Evolutionary conservation across 1,140 invertebrate species (phyloP).

Genomic region (Amyelois transitella): DNA sequence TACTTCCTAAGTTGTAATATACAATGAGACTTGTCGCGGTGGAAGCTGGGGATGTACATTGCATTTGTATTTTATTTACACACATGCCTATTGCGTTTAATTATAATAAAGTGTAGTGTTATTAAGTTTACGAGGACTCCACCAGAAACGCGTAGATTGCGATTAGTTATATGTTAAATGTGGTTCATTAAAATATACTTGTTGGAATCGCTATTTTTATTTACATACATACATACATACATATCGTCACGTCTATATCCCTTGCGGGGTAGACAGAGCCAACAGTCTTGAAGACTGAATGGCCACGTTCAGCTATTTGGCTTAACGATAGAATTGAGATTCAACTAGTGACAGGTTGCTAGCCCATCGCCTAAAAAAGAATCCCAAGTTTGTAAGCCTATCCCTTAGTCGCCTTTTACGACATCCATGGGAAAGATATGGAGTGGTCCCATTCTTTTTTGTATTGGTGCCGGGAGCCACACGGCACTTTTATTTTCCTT

Average conservation of each 20-base stretch:
- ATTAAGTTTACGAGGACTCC: constrained; percentile 2
- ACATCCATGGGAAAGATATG: too few species aligned
- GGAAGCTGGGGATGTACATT: constrained; percentile 35
- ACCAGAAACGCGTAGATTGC: neutral
- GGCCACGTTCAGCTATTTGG: too few species aligned
- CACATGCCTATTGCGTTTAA: constrained; percentile 13
- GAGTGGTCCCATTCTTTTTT: too few species aligned
- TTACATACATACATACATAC: constrained; percentile 4
- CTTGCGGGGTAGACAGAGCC: too few species aligned
- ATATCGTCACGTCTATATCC: neutral
- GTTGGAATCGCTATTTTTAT: constrained; percentile 16
- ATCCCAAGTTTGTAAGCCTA: too few species aligned
- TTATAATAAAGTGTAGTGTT: constrained; percentile 3
- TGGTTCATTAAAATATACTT: constrained; percentile 7
- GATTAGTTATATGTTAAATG: constrained; percentile 3
- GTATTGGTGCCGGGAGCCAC: too few species aligned
- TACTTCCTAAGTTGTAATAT: constrained; percentile 18
- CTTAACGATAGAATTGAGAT: too few species aligned
- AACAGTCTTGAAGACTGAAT: too few species aligned
- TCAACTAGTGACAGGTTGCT: too few species aligned
- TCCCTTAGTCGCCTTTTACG: too few species aligned
- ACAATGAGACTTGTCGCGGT: constrained; percentile 22
- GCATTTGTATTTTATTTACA: constrained; percentile 54
- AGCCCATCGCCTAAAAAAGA: too few species aligned
- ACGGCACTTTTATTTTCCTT: too few species aligned